Conservation (phyloP, 2,113 vertebrate species). For the Galemys pyrenaicus region DNA sequence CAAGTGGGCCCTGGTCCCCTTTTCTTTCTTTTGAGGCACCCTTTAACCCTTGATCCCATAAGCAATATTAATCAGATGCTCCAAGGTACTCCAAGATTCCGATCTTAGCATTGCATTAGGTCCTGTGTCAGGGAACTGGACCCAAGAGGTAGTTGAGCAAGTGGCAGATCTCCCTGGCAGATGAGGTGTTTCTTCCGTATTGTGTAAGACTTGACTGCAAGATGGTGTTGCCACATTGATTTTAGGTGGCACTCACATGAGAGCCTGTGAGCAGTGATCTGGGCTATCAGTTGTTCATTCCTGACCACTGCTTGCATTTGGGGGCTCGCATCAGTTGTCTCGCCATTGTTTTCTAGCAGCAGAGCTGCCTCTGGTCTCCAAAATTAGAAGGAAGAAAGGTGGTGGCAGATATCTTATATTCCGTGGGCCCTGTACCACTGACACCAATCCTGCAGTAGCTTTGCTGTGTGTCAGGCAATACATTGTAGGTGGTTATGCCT, state of each 20-base stretch:
- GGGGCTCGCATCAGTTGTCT: too few relatives aligned
- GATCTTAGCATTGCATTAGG: neutral
- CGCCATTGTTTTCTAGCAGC: neutral
- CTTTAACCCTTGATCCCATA: too few relatives aligned
- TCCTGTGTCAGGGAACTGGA: neutral
- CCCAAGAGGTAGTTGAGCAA: neutral
- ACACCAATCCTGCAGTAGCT: neutral
- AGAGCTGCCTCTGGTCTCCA: neutral
- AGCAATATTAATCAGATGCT: neutral
- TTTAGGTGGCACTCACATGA: neutral
- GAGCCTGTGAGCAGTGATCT: neutral
- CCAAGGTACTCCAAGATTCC: too few relatives aligned
- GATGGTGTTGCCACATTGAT: too few relatives aligned
- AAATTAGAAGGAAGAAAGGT: neutral
- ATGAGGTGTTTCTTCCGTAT: neutral
- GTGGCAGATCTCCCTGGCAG: neutral
- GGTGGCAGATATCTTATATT: neutral
- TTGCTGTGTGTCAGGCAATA: neutral
- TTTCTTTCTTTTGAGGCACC: neutral
- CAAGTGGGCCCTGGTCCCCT: rapidly evolving
- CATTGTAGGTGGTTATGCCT: neutral
- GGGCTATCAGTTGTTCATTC: neutral
- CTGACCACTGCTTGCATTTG: rapidly evolving
- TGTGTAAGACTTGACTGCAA: neutral
- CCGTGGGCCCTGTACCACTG: too few relatives aligned